Conservation (phyloP, 2,113 vertebrate species). For the Pseudois nayaur region DNA sequence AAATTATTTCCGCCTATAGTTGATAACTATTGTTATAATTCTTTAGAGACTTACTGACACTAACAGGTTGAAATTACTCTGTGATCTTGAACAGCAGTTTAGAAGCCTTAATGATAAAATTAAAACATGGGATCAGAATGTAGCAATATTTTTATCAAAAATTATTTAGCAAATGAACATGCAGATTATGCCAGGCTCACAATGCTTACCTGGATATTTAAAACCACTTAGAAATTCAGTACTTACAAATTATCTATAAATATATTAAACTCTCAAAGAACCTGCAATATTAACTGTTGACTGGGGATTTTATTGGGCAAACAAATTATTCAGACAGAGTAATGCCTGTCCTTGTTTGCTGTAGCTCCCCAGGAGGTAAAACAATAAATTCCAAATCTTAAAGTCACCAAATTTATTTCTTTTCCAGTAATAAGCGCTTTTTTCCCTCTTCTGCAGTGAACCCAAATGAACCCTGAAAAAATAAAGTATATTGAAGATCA, state of each 20-base stretch:
- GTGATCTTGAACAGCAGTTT: slow-evolving; percentile 30
- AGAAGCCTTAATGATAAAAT: slow-evolving; percentile 48
- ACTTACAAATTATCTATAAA: slow-evolving; percentile 51
- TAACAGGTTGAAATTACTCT: slow-evolving; percentile 34
- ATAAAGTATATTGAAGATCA: neutral
- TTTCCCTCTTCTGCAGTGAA: slow-evolving; percentile 10
- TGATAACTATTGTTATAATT: slow-evolving; percentile 57
- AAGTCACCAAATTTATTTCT: slow-evolving; percentile 62
- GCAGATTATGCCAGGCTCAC: slow-evolving; percentile 27
- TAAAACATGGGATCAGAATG: slow-evolving; percentile 34
- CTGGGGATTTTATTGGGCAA: slow-evolving; percentile 45
- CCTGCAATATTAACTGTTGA: slow-evolving; percentile 55
- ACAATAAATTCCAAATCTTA: slow-evolving; percentile 55
- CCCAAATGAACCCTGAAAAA: slow-evolving; percentile 38
- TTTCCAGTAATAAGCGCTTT: slow-evolving; percentile 37
- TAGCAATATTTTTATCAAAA: slow-evolving; percentile 33
- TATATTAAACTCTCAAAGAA: slow-evolving; percentile 65
- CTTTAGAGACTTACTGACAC: slow-evolving; percentile 55
- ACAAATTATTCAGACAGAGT: slow-evolving; percentile 61
- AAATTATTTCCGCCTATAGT: slow-evolving; percentile 45
- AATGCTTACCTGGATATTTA: slow-evolving; percentile 48
- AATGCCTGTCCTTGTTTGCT: slow-evolving; percentile 53
- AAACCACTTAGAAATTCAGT: slow-evolving; percentile 65
- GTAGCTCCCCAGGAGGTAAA: slow-evolving; percentile 48
- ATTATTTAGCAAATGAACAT: slow-evolving; percentile 46